phyloP scores from a whole-genome alignment of 2,113 vertebrate species.

The Megaceryle maxima region DNA sequence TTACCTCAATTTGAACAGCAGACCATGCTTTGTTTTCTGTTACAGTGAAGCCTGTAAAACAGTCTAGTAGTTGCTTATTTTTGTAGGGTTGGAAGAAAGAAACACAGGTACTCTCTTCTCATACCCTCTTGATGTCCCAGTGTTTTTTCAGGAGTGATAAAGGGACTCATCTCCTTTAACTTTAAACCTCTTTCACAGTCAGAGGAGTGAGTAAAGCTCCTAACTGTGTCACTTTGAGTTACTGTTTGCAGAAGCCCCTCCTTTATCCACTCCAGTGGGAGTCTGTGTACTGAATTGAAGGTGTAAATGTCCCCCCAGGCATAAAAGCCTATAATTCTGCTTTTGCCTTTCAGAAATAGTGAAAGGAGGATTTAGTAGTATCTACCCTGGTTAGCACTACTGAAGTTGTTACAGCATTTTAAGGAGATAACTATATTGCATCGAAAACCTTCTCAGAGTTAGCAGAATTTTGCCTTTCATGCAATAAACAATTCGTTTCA shows the following conservation, averaged over 20 bases:
- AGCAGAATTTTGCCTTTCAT: not conserved
- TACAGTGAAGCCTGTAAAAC: not conserved
- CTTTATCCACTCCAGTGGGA: not conserved
- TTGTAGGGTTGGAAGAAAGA: not conserved
- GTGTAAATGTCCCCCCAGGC: not conserved
- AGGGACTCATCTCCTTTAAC: not conserved
- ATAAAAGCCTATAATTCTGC: not conserved
- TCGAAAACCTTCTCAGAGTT: not conserved
- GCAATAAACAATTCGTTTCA: not conserved
- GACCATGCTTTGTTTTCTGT: not conserved
- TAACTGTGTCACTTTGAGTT: not conserved
- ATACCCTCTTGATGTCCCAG: not conserved
- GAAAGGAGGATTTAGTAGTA: not conserved
- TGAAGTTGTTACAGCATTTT: not conserved
- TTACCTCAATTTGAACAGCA: not conserved
- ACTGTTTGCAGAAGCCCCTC: not conserved
- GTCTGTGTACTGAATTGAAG: not conserved
- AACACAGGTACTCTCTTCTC: fast-evolving
- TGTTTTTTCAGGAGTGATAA: not conserved
- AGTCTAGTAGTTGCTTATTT: not conserved
- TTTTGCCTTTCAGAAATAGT: not conserved
- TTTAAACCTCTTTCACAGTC: not conserved
- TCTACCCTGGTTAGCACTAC: not conserved
- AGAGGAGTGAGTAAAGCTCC: not conserved
- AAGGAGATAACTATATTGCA: not conserved